Evolutionary conservation across 1,140 invertebrate genomes (phyloP).

Genomic region (Sesamia nonagrioides): DNA sequence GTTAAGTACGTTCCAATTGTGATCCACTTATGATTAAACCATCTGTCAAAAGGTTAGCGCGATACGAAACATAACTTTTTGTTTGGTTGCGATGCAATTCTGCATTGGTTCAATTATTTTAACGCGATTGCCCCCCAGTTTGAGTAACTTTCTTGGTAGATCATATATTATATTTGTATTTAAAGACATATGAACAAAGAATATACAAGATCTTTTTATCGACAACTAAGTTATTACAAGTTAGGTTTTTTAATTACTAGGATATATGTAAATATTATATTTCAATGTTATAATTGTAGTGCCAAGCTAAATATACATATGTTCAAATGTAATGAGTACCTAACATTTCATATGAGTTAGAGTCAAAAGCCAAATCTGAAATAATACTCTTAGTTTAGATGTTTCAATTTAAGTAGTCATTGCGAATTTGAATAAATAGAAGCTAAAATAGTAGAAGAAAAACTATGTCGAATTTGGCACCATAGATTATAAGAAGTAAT

Average conservation of each 20-base stretch:
- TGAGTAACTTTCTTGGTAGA: too few species aligned
- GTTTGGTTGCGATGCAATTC: too few species aligned
- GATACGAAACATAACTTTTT: too few species aligned
- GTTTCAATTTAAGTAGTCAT: background rate
- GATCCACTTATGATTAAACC: too few species aligned
- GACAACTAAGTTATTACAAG: too few species aligned
- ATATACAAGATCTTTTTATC: background rate
- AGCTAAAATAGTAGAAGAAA: background rate
- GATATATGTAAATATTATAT: background rate
- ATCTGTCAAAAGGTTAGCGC: too few species aligned
- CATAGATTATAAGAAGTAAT: background rate
- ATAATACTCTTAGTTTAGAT: slow-evolving; percentile 45
- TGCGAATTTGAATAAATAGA: background rate
- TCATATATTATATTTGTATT: too few species aligned
- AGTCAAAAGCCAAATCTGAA: slow-evolving; percentile 39
- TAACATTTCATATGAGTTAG: slow-evolving; percentile 24
- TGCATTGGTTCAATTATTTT: too few species aligned
- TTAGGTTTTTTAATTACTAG: background rate
- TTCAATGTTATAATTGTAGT: slow-evolving; percentile 24
- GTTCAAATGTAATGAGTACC: slow-evolving; percentile 38
- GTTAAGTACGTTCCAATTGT: too few species aligned
- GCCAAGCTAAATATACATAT: slow-evolving; percentile 39
- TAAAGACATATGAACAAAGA: background rate
- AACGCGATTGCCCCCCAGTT: too few species aligned
- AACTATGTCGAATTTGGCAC: background rate